Percentiles rank a stretch among this genome's conserved stretches.
These are phyloP conservation scores for Drosophila ustulata DNA, from an alignment of 2,888 invertebrate genomes.

Conservation along the genomic window DNA sequence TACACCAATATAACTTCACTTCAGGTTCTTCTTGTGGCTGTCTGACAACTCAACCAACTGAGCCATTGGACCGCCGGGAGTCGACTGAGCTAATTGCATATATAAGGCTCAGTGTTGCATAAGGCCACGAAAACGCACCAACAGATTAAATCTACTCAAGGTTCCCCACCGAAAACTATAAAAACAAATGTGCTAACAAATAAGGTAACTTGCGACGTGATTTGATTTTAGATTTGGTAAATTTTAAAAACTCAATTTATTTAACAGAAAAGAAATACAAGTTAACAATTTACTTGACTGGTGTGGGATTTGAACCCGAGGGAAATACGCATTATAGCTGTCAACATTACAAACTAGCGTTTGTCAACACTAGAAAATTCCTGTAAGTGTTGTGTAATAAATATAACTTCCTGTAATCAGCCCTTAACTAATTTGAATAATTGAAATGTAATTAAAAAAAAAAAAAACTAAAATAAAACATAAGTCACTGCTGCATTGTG, in stretches of 20 bases:
- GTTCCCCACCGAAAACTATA: neutral
- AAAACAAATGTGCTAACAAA: constrained; percentile 19
- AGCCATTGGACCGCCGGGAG: neutral
- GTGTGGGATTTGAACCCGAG: neutral
- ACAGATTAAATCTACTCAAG: constrained; percentile 14
- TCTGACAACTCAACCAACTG: neutral
- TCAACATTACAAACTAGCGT: neutral
- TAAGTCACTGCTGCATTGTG: no score
- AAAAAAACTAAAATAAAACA: no score
- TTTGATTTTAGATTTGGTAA: constrained; percentile 9
- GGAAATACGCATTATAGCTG: neutral
- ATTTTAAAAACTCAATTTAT: neutral
- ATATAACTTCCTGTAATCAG: no score
- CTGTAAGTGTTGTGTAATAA: no score
- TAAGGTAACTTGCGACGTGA: constrained; percentile 12
- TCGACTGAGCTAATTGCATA: neutral
- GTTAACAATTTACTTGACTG: neutral
- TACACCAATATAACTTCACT: no score
- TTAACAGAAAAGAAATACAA: neutral
- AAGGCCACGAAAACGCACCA: neutral
- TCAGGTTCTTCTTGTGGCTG: constrained; percentile 7
- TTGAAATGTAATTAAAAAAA: neutral
- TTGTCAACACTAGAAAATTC: neutral
- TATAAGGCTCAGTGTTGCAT: constrained; percentile 6
- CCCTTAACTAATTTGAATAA: neutral